phyloP scores from a whole-genome alignment of 2,888 invertebrate species.

The Agrypnus murinus region DNA sequence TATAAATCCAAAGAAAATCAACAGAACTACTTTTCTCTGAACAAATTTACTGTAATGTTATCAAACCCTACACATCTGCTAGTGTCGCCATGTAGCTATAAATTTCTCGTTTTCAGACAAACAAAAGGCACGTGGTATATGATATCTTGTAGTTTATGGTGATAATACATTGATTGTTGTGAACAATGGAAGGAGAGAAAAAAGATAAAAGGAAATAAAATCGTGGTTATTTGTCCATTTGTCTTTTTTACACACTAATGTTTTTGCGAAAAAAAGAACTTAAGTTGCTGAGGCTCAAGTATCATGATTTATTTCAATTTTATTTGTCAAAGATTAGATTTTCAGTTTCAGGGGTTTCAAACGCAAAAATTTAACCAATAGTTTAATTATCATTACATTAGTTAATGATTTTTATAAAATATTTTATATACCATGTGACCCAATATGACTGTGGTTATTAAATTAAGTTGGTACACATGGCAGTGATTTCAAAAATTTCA shows the following conservation, averaged over 20 bases:
- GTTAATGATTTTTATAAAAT: too few species aligned
- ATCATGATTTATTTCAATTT: neutral
- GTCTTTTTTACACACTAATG: neutral
- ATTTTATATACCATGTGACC: too few species aligned
- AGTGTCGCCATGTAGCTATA: slow-evolving; percentile 7
- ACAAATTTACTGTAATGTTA: slow-evolving; percentile 7
- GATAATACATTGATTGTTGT: neutral
- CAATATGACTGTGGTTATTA: too few species aligned
- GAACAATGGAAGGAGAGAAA: neutral
- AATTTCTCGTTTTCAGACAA: slow-evolving; percentile 6
- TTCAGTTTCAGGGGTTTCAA: too few species aligned
- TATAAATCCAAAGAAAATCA: neutral
- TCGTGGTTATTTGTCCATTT: neutral
- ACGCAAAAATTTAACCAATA: too few species aligned
- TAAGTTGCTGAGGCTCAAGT: neutral
- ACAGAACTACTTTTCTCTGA: neutral
- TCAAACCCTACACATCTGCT: neutral
- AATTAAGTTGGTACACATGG: too few species aligned
- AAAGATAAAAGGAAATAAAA: neutral
- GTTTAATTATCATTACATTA: too few species aligned
- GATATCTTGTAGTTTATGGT: neutral
- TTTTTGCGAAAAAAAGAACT: neutral
- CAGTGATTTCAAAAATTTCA: too few species aligned
- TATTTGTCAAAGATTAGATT: too few species aligned
- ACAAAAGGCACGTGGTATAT: neutral